Percentiles rank a stretch among this genome's conserved stretches.
These are phyloP conservation scores for Cosmopolites sordidus DNA, from an alignment of 2,888 invertebrate species.

Conservation along the genomic window DNA sequence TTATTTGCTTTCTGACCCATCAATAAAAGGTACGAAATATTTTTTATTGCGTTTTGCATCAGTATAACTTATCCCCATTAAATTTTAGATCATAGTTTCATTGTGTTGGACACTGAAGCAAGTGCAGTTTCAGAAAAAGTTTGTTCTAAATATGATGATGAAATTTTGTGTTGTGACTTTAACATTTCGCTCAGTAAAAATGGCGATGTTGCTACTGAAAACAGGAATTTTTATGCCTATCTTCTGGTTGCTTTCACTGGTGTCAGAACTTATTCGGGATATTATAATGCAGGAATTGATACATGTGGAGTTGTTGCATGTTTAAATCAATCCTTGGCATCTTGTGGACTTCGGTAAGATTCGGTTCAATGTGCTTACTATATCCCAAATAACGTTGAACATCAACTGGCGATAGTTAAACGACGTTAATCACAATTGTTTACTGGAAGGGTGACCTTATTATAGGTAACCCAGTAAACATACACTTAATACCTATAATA, in stretches of 20 bases:
- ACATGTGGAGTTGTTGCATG: constrained; percentile 55
- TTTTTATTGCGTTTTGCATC: too few species aligned
- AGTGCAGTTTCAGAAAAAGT: constrained; percentile 19
- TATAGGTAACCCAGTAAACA: too few species aligned
- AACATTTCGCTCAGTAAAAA: constrained; percentile 18
- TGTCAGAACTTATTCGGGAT: constrained; percentile 50
- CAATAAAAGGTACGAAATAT: constrained; percentile 25
- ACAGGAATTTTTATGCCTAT: constrained; percentile 46
- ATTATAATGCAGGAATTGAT: constrained; percentile 51
- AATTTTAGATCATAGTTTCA: constrained; percentile 29
- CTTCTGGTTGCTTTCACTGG: constrained; percentile 53
- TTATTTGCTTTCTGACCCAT: constrained; percentile 46
- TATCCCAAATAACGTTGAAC: too few species aligned
- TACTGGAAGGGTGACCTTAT: too few species aligned
- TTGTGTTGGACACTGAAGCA: constrained; percentile 20
- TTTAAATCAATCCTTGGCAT: constrained; percentile 45
- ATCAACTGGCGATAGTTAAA: too few species aligned
- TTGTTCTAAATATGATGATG: constrained; percentile 25
- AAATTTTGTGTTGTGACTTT: constrained; percentile 30
- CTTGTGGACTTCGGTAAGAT: constrained; percentile 48
- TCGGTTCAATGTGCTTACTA: too few species aligned
- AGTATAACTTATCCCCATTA: not conserved
- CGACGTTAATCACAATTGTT: too few species aligned
- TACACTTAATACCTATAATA: too few species aligned
- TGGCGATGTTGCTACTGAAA: constrained; percentile 3